Evolutionary conservation across 2,797 vertebrate genomes (phyloP).

Genomic region (Syngnathus rostellatus): DNA sequence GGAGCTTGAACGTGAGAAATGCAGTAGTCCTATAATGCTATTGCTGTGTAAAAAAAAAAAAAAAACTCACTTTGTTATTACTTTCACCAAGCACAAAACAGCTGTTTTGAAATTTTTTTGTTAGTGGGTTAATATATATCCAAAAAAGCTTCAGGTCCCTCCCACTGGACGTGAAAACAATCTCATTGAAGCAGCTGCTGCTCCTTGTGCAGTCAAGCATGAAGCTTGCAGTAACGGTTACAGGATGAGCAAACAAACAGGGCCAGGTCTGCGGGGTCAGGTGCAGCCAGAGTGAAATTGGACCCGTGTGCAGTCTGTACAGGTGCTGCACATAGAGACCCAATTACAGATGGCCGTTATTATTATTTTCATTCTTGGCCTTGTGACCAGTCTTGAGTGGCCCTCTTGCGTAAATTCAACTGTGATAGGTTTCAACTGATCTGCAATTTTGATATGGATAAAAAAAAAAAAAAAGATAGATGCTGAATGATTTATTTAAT

Average conservation of each 20-base stretch:
- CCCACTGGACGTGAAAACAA: conserved; percentile 49
- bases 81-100: not conserved
- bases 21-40: not conserved
- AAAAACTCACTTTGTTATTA: not conserved
- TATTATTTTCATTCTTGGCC: no score
- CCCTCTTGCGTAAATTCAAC: no score
- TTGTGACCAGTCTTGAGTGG: no score
- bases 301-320: conserved; percentile 31
- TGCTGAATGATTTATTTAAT: no score
- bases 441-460: no score
- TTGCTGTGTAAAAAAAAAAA: not conserved
- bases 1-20: conserved; percentile 7
- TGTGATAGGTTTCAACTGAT: no score
- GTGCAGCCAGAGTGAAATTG: conserved; percentile 59
- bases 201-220: conserved; percentile 58
- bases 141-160: conserved; percentile 21
- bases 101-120: not conserved
- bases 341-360: conserved; percentile 17
- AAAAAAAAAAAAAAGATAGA: no score
- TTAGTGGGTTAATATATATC: not conserved
- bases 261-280: conserved; percentile 46
- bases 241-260: conserved; percentile 63
- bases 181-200: conserved; percentile 58
- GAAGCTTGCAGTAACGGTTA: conserved; percentile 57
- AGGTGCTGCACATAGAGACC: conserved; percentile 29